These are phyloP conservation scores for Listronotus bonariensis DNA, from an alignment of 1,140 invertebrate species.

Conservation along the genomic window DNA sequence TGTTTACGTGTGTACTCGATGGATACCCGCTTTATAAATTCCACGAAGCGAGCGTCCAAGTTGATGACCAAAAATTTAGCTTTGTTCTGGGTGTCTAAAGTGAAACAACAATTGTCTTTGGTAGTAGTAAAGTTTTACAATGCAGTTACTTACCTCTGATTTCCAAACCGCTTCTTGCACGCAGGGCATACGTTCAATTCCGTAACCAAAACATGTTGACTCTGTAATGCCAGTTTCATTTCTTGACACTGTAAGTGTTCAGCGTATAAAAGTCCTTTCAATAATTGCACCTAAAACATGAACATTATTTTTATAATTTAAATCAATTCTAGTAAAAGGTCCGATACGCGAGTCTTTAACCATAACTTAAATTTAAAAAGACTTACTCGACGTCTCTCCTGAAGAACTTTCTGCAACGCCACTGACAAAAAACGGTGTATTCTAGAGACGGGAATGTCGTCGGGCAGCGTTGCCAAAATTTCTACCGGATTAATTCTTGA, in stretches of 20 bases:
- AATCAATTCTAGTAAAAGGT: background rate
- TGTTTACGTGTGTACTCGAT: too few relatives aligned
- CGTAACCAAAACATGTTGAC: constrained; percentile 79
- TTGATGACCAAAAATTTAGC: too few relatives aligned
- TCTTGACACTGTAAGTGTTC: constrained; percentile 83
- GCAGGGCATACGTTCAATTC: constrained; percentile 87
- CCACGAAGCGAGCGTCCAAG: too few relatives aligned
- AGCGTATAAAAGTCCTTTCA: constrained; percentile 81
- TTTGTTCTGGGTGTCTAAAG: too few relatives aligned
- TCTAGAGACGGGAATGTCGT: constrained; percentile 72
- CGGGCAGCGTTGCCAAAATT: constrained; percentile 75
- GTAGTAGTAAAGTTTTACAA: too few relatives aligned
- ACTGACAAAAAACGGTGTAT: constrained; percentile 79
- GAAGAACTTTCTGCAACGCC: constrained; percentile 25
- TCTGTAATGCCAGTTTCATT: constrained; percentile 77
- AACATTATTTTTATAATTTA: background rate
- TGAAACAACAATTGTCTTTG: too few relatives aligned
- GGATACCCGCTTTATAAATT: too few relatives aligned
- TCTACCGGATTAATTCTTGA: constrained; percentile 77
- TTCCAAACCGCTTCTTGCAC: constrained; percentile 90
- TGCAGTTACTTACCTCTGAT: constrained; percentile 69
- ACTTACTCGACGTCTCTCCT: constrained; percentile 23
- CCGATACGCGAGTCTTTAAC: too few relatives aligned
- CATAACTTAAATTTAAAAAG: too few relatives aligned
- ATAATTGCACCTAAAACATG: constrained; percentile 67